Evolutionary conservation across 1,140 invertebrate genomes (phyloP), one percentile per base, ranked within the genome.

Genomic region (Penaeus vannamei): DNA sequence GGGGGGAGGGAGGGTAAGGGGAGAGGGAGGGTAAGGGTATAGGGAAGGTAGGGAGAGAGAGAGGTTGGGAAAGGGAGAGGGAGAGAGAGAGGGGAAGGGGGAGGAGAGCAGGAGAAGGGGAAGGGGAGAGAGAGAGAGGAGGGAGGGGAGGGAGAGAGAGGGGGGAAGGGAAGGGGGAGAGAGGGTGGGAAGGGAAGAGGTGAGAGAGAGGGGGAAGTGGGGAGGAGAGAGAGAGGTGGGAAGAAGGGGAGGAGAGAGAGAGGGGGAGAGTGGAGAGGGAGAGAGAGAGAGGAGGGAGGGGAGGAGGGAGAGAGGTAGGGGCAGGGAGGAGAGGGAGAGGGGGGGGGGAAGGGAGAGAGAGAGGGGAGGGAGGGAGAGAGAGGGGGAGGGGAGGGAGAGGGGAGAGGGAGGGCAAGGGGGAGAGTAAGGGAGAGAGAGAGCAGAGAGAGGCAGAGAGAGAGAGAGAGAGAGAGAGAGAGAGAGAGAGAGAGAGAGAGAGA

Each of bases 401-500:
- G n/a, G 66, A 72, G 66, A 72, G 66, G n/a, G 66, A 72, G 66
- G n/a, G 66, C 22, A 23, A 72, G 66, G n/a, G 66, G n/a, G 66
- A 72, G 66, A 72, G 66, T 23, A 23, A 72, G 66, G n/a, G 66
- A 72, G 66, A 72, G 66, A 72, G 66, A 72, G 23, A 22, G 19
- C 20, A 12, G 32, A 32, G 32, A 32, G 29, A 29, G 29, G 10
- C 10, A 19, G 23, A 20, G 29, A n/a, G 29, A 29, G 64, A 66
- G 64, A 66, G 64, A 66, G 64, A 66, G 64, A 66, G 64, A 66
- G 64, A 66, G 64, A 66, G 64, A 66, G 64, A 66, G 64, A n/a
- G 29, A 29, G 64, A 66, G 64, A 66, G 64, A 66, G 64, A 66
- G 64, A 66, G 64, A 66, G 64, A 66, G 64, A 66, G 64, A 66